Conservation (phyloP, 1,140 invertebrate species). For the Platyura marginata region DNA sequence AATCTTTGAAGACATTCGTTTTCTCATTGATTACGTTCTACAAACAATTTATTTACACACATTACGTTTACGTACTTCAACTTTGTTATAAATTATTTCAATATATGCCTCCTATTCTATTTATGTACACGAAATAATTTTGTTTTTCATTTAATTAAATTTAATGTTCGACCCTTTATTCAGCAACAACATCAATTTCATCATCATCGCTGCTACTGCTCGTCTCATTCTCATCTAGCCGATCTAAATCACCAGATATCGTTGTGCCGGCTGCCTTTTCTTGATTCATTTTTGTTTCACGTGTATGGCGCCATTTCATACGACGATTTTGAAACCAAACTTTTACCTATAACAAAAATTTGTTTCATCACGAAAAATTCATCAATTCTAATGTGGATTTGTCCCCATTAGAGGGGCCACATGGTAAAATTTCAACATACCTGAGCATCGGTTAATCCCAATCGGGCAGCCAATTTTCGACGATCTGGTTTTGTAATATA, state of each 20-base stretch:
- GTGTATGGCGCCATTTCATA: slow-evolving; percentile 83
- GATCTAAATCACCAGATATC: slow-evolving; percentile 14
- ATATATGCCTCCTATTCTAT: too few relatives aligned
- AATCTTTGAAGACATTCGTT: too few relatives aligned
- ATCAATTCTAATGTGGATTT: background rate
- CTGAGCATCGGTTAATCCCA: slow-evolving; percentile 89
- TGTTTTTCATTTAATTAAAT: too few relatives aligned
- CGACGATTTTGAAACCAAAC: slow-evolving; percentile 87
- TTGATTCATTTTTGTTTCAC: slow-evolving; percentile 28
- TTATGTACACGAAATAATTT: too few relatives aligned
- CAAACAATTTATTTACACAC: too few relatives aligned
- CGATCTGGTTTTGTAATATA: slow-evolving; percentile 96
- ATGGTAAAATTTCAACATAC: slow-evolving; percentile 28
- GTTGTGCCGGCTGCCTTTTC: slow-evolving; percentile 14
- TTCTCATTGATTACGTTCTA: too few relatives aligned
- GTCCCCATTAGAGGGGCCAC: slow-evolving; percentile 1
- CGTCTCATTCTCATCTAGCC: slow-evolving; percentile 10
- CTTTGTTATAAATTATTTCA: too few relatives aligned
- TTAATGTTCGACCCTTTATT: too few relatives aligned
- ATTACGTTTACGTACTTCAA: too few relatives aligned
- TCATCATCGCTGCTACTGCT: slow-evolving; percentile 17
- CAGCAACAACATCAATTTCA: slow-evolving; percentile 27
- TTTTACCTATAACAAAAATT: slow-evolving; percentile 45
- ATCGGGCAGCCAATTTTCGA: slow-evolving; percentile 83
- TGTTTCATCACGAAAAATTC: background rate